phyloP scores from a whole-genome alignment of 2,888 invertebrate genomes.

The Busseola fusca region DNA sequence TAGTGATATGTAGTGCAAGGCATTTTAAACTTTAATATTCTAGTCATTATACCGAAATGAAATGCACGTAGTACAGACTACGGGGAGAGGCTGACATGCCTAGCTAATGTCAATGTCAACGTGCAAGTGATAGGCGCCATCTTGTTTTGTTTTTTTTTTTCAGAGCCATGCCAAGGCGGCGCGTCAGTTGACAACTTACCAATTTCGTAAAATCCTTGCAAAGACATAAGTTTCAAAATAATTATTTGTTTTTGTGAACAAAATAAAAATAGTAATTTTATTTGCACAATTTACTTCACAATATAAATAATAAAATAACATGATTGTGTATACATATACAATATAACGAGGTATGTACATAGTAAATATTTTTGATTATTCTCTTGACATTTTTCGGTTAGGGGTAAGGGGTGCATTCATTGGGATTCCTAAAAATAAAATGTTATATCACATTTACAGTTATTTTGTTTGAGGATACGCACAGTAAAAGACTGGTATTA shows the following conservation, averaged over 20 bases:
- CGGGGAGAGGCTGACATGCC: slow-evolving; percentile 44
- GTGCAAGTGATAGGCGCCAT: slow-evolving; percentile 60
- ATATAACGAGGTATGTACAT: slow-evolving; percentile 27
- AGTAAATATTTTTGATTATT: slow-evolving; percentile 28
- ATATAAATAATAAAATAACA: slow-evolving; percentile 42
- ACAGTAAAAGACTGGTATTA: slow-evolving; percentile 22
- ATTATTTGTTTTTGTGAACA: slow-evolving; percentile 53
- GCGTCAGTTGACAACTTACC: slow-evolving; percentile 75
- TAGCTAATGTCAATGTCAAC: slow-evolving; percentile 49
- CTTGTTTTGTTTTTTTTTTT: slow-evolving; percentile 46
- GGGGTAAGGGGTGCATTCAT: slow-evolving; percentile 25
- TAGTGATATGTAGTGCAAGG: not conserved
- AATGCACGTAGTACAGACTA: slow-evolving; percentile 53
- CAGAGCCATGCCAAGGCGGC: slow-evolving; percentile 67
- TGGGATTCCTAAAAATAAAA: slow-evolving; percentile 54
- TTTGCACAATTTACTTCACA: slow-evolving; percentile 47
- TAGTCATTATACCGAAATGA: slow-evolving; percentile 27
- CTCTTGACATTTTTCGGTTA: slow-evolving; percentile 30
- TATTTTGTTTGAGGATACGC: slow-evolving; percentile 19
- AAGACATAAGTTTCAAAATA: slow-evolving; percentile 60
- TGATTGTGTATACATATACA: slow-evolving; percentile 50
- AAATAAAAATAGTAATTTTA: slow-evolving; percentile 36
- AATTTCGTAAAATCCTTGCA: slow-evolving; percentile 85
- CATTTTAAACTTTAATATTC: not conserved
- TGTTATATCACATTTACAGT: slow-evolving; percentile 31